Base-by-base conservation (phyloP, 2,888 invertebrate genomes). In the Mythimna albipuncta region DNA sequence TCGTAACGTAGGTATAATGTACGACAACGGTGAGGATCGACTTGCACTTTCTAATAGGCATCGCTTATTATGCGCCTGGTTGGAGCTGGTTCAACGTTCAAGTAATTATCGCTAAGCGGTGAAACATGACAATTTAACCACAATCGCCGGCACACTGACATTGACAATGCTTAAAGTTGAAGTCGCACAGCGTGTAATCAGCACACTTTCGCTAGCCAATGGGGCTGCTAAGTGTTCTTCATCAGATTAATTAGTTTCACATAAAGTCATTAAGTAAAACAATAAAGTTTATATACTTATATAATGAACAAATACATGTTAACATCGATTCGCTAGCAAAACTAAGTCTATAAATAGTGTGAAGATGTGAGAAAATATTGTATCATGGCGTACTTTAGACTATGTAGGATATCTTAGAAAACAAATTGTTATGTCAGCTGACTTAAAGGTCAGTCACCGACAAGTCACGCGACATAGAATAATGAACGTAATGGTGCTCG, bases 81-180 rank as follows among this genome's bases (percentile, higher is more conserved):
- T 90, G 85, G 82, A 83, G 81, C 63, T 82, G 79, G 86, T 89
- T 89, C 88, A 89, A 85, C 79, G 89, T 84, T 89, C 85, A 90
- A 85, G 85, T 85, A 90, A 91, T 92, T 91, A 90, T 87, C 91
- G 90, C 90, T 77, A 85, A 89, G 92, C 91, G 87, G 89, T 87
- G 92, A 89, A 92, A 93, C 90, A 90, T 86, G 89, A 87, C 89
- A 92, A 90, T 91, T 90, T 88, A 83, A 66, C 90, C 89, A 91
- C 93, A 91, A 87, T 89, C 84, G 91, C 90, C 88, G 89, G 89
- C 90, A 91, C 82, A 92, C 87, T 93, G 90, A 91, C 91, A 92
- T 91, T 93, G 91, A 89, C 87, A 88, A 87, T 88, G 83, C 73
- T 89, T 81, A 87, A 76, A 88, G 79, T 89, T 89, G 88, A 88